These are phyloP conservation scores for Salpingus planirostris DNA, from an alignment of 2,888 invertebrate genomes.

Conservation along the genomic window DNA sequence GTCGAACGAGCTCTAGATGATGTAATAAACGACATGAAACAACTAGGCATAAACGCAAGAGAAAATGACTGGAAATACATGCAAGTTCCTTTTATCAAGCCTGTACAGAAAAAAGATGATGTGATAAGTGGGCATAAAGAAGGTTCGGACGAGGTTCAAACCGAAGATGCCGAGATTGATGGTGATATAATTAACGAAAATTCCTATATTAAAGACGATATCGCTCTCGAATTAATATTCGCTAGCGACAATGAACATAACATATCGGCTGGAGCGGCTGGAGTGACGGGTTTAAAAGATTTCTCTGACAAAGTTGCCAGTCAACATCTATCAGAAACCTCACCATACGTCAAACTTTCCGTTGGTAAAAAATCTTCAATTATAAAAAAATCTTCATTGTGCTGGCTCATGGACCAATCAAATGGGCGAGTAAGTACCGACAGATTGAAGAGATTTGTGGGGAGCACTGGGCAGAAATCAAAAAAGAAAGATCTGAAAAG, in stretches of 20 bases:
- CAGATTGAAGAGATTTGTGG: background rate
- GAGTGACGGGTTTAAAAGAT: background rate
- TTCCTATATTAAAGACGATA: too few species aligned
- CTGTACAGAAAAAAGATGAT: too few species aligned
- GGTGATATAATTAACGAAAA: background rate
- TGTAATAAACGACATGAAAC: background rate
- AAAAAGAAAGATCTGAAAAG: too few species aligned
- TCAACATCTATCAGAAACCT: background rate
- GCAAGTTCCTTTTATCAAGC: background rate
- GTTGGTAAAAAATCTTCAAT: too few species aligned
- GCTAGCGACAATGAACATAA: too few species aligned
- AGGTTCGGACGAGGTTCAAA: background rate
- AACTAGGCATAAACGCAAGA: background rate
- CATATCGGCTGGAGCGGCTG: background rate
- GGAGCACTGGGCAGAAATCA: too few species aligned
- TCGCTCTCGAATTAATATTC: too few species aligned
- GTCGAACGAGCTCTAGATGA: slow-evolving; percentile 1
- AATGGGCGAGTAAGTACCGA: slow-evolving; percentile 2
- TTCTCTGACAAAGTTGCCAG: background rate
- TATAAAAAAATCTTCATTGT: slow-evolving; percentile 3
- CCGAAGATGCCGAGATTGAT: background rate
- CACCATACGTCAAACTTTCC: background rate
- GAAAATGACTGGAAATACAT: background rate
- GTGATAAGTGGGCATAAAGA: background rate
- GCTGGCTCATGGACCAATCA: slow-evolving; percentile 2